These are phyloP conservation scores for Leptobrachium leishanense DNA, from an alignment of 2,113 vertebrate species.

Conservation along the genomic window DNA sequence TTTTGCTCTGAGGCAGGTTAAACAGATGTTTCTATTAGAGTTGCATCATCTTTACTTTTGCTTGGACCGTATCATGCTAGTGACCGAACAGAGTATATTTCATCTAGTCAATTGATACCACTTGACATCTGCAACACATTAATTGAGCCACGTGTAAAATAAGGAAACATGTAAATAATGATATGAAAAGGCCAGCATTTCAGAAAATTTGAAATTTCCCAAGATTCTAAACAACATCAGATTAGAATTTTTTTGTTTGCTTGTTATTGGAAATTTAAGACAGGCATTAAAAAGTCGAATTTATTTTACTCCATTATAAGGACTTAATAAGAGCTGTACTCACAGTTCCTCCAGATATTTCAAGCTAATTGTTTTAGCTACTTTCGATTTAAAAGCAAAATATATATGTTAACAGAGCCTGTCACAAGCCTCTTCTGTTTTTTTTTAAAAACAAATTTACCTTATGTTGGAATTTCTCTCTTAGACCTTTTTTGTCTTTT, in stretches of 20 bases:
- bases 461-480: too few relatives aligned
- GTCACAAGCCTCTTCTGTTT: too few relatives aligned
- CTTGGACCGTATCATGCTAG: too few relatives aligned
- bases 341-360: constrained; percentile 17
- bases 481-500: too few relatives aligned
- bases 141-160: background rate
- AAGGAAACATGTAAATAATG: background rate
- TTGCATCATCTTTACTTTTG: too few relatives aligned
- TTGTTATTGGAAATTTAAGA: constrained; percentile 3
- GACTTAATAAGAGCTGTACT: background rate
- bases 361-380: background rate
- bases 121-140: background rate
- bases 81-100: too few relatives aligned
- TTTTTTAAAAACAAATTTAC: too few relatives aligned
- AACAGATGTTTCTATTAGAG: too few relatives aligned
- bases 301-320: background rate
- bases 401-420: too few relatives aligned
- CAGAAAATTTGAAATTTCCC: background rate
- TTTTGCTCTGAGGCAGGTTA: too few relatives aligned
- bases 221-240: background rate
- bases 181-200: background rate
- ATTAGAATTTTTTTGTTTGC: background rate
- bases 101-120: too few relatives aligned
- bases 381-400: background rate
- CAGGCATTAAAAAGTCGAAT: background rate